A percentile compares a stretch with the other conserved stretches of the same genome.
These are phyloP conservation scores for Perognathus longimembris DNA, from an alignment of 2,113 vertebrate genomes.

Conservation along the genomic window DNA sequence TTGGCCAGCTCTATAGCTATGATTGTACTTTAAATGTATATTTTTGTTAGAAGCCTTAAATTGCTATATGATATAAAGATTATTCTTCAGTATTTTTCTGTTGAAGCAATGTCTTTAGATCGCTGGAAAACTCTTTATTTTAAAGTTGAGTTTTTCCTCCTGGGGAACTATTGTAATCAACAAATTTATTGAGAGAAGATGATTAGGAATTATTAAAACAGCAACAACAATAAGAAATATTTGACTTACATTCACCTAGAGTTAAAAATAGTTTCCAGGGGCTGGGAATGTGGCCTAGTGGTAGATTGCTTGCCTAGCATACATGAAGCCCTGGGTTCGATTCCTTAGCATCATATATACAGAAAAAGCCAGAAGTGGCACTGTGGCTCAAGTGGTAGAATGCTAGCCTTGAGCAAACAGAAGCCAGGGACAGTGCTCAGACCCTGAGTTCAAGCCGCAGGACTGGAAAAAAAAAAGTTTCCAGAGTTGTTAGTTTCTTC, in stretches of 20 bases:
- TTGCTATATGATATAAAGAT: slow-evolving; percentile 31
- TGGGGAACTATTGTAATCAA: not conserved
- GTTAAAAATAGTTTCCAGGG: not conserved
- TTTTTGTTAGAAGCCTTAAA: slow-evolving; percentile 21
- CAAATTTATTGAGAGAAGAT: slow-evolving; percentile 41
- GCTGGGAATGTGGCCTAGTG: too few species aligned
- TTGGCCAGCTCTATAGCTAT: not conserved
- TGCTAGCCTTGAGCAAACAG: too few species aligned
- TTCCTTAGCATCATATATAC: too few species aligned
- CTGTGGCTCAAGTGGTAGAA: too few species aligned
- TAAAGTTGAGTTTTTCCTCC: slow-evolving; percentile 41
- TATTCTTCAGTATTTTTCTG: slow-evolving; percentile 21
- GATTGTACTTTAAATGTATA: slow-evolving; percentile 35
- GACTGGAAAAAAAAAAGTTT: too few species aligned
- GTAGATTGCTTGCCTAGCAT: too few species aligned
- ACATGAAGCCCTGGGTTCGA: too few species aligned
- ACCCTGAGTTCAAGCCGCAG: too few species aligned
- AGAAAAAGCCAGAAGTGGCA: too few species aligned
- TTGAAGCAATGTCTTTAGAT: slow-evolving; percentile 24
- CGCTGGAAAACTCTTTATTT: slow-evolving; percentile 20
- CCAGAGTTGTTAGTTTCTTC: not conserved
- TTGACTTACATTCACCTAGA: slow-evolving; percentile 4
- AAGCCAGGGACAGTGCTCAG: too few species aligned
- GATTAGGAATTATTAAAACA: slow-evolving; percentile 23
- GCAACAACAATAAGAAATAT: not conserved